Evolutionary conservation across 2,888 invertebrate genomes (phyloP), one percentile per base, ranked within the genome.

Genomic region (Drosophila affinis): DNA sequence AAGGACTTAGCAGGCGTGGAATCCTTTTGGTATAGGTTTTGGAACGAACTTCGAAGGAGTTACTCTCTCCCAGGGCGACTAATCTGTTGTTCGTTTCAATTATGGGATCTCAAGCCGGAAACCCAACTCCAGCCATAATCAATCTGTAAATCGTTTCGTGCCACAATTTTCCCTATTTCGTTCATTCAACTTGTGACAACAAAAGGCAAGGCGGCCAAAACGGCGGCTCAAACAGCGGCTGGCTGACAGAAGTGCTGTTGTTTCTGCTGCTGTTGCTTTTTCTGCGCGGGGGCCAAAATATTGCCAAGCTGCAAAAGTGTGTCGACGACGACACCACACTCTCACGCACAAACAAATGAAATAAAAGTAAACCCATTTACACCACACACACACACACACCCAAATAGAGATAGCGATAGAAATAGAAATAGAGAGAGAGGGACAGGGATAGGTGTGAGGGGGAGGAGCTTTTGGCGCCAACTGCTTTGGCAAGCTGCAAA

Each of bases 331-430:
- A 74, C 65, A 48, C 62, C 57, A 32, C 56, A 72, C 32, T 45
- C 54, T 29, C 71, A 73, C 45, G 51, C 74, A 54, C 71, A 73
- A 67, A 61, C 71, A 82, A 88, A 87, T 88, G 77, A 87, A 87
- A 88, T 87, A 88, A 87, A 88, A 87, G 87, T 88, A 87, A 87
- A 82, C 84, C 85, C 80, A 84, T 88, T 87, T 87, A 87, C 88
- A 87, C 85, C 79, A 79, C 76, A 87, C 2, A n/a, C 71, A 64
- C 64, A 62, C 39, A 9, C n/a, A 32, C 10, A 57, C 29, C 21
- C 21, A 21, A 21, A 12, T 14, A 51, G n/a, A 17, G 18, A 21
- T 24, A 18, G n/a, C 34, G 21, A 14, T 29, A 12, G 34, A 53
- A 18, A 1, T 18, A 6, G 7, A 44, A 17, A 14, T 29, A 12